Conservation (phyloP, 2,113 vertebrate genomes). For the Malurus cyaneus region DNA sequence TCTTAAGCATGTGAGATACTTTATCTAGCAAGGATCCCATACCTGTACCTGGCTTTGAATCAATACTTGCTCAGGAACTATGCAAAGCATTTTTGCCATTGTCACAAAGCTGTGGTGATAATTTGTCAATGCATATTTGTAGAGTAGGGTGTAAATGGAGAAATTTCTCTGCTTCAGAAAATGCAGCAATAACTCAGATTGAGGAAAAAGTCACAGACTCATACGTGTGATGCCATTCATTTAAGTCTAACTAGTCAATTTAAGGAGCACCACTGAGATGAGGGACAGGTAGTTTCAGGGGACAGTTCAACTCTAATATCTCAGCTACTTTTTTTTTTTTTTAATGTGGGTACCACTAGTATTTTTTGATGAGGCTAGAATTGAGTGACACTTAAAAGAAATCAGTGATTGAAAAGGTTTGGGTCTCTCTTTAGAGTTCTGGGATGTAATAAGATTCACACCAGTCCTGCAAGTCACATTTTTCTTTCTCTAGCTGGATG, state of each 20-base stretch:
- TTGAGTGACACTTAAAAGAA: slow-evolving; percentile 24
- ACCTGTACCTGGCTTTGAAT: neutral
- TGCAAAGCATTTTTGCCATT: neutral
- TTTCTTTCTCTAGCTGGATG: slow-evolving; percentile 4
- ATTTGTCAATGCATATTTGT: neutral
- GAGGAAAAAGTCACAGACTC: neutral
- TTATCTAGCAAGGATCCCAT: neutral
- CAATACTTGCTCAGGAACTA: neutral
- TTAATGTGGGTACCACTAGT: neutral
- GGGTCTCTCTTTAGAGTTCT: neutral
- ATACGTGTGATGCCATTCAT: neutral
- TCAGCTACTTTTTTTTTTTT: neutral
- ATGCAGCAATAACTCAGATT: neutral
- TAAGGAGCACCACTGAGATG: neutral
- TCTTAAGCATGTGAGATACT: neutral
- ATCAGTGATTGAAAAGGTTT: slow-evolving; percentile 24
- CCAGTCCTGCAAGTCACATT: neutral
- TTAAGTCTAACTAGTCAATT: neutral
- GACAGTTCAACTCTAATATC: neutral
- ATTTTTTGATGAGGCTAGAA: neutral
- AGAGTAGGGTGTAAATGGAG: neutral
- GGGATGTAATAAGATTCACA: neutral
- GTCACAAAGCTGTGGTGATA: neutral
- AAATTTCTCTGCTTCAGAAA: neutral
- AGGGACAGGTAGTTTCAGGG: neutral